Conservation (phyloP, 2,797 vertebrate species). For the Lithobates pipiens region DNA sequence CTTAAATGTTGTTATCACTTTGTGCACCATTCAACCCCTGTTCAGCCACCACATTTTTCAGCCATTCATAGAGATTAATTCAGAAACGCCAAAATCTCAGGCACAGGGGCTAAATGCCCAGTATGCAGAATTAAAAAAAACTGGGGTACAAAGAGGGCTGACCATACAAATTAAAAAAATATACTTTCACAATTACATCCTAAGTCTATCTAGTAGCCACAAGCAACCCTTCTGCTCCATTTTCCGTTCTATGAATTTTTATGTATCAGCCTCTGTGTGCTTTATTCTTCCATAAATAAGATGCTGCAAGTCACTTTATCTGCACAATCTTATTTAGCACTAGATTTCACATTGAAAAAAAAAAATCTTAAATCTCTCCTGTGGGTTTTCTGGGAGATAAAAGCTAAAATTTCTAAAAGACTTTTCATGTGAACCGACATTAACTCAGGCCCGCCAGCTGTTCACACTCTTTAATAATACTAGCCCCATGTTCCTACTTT, state of each 20-base stretch:
- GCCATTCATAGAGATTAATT: no score
- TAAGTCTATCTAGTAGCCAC: no score
- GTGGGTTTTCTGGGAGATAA: conserved; percentile 9
- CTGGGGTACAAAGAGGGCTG: no score
- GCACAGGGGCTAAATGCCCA: no score
- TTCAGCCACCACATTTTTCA: no score
- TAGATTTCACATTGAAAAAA: conserved; percentile 3
- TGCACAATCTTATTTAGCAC: conserved; percentile 5
- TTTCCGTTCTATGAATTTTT: background rate
- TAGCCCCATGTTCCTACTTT: conserved; percentile 2
- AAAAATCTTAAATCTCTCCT: background rate
- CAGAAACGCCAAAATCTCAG: no score
- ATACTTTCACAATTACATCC: no score
- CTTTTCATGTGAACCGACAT: background rate
- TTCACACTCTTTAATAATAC: conserved; percentile 12
- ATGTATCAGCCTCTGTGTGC: background rate
- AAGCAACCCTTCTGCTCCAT: no score
- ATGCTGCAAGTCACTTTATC: background rate
- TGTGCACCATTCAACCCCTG: no score
- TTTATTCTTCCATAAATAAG: background rate
- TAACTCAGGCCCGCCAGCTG: background rate
- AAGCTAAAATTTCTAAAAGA: conserved; percentile 5
- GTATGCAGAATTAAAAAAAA: no score
- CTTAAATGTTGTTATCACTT: no score
- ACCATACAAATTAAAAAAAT: no score